phyloP scores from a whole-genome alignment of 2,113 vertebrate species.

The Egretta garzetta region DNA sequence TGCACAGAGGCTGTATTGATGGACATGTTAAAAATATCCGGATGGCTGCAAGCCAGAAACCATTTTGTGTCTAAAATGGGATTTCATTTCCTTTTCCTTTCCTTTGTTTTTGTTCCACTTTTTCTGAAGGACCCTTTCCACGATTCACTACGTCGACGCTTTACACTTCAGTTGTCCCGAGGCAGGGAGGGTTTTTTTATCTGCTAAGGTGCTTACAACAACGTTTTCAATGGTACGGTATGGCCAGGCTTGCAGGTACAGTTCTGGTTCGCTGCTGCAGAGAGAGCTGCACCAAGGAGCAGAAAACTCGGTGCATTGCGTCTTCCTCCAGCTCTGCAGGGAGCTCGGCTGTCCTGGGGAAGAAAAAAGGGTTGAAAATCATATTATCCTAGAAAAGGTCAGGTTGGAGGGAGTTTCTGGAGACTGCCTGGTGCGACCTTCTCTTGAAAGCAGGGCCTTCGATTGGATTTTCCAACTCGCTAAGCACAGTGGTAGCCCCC shows the following conservation, averaged over 20 bases:
- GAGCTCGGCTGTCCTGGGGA: not conserved
- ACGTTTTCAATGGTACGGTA: not conserved
- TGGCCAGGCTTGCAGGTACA: not conserved
- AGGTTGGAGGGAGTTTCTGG: not conserved
- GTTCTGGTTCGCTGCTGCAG: not conserved
- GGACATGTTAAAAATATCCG: slow-evolving; percentile 42
- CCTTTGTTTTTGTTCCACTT: not conserved
- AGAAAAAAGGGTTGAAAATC: not conserved
- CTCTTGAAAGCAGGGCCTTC: not conserved
- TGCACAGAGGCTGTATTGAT: slow-evolving; percentile 31
- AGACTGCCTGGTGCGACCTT: not conserved
- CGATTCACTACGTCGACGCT: fast-evolving
- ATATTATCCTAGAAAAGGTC: not conserved
- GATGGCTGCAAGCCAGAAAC: slow-evolving; percentile 31
- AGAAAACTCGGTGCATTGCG: not conserved
- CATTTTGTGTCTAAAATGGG: slow-evolving; percentile 28
- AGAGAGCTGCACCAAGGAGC: not conserved
- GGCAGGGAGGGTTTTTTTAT: not conserved
- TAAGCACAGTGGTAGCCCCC: not conserved
- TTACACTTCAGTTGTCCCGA: not conserved
- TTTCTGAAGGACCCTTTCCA: not conserved
- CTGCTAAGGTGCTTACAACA: not conserved
- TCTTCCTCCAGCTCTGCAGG: not conserved
- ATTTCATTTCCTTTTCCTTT: slow-evolving; percentile 48
- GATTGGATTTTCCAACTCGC: not conserved